Conservation (phyloP, 2,113 vertebrate genomes). For the Eretmochelys imbricata region DNA sequence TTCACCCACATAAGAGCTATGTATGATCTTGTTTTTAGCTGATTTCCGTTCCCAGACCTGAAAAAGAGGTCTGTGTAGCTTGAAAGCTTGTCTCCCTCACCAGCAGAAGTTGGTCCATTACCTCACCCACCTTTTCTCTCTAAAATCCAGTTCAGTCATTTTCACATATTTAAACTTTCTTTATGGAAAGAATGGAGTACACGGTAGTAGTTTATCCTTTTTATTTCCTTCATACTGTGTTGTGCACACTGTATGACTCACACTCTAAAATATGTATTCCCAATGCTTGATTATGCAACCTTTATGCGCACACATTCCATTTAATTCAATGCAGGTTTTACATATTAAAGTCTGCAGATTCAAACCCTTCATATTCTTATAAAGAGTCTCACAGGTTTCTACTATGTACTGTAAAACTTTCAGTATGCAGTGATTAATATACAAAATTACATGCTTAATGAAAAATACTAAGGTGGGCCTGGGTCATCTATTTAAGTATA, state of each 20-base stretch:
- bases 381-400: background rate
- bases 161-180: rapidly evolving
- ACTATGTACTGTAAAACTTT: background rate
- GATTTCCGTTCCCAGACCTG: too few relatives aligned
- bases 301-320: rapidly evolving
- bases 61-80: too few relatives aligned
- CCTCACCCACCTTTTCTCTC: too few relatives aligned
- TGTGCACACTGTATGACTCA: background rate
- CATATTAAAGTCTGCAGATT: rapidly evolving
- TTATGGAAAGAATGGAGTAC: rapidly evolving
- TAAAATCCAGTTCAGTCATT: background rate
- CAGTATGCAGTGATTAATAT: constrained; percentile 15
- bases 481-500: background rate
- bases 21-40: too few relatives aligned
- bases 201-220: background rate
- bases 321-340: background rate
- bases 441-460: constrained; percentile 17
- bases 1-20: too few relatives aligned
- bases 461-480: constrained; percentile 12
- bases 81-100: too few relatives aligned
- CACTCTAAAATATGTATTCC: background rate
- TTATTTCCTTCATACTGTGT: background rate
- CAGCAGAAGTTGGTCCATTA: too few relatives aligned
- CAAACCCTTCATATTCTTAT: background rate
- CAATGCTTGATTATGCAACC: rapidly evolving